Evolutionary conservation across 2,888 invertebrate genomes (phyloP), one percentile per base, ranked within the genome.

Genomic region (Baronia brevicornis): DNA sequence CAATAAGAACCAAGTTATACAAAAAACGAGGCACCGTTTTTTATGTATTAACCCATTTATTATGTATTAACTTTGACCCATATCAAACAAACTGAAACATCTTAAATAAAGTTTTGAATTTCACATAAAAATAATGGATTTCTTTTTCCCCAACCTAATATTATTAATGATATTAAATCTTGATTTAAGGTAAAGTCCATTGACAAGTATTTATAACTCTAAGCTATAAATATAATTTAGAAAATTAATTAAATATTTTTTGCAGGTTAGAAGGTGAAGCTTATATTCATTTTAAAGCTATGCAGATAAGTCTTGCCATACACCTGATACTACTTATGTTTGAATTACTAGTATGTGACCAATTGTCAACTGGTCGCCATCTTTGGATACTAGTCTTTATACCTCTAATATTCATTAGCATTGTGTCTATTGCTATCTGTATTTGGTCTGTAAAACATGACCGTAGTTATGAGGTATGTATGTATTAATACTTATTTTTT

Each of bases 371-470:
- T 0, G 86, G 88, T 5, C 88, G 94, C 45, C 93, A 94, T 74
- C 79, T 92, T 41, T 96, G 96, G 96, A 95, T 95, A 53, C 86
- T 95, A 46, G 94, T 95, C 56, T 95, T 98, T 73, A 95, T 97
- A 72, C 98, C 98, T 5, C 84, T 99, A 43, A 95, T 98, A 70
- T 96, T 97, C 73, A 94, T 98, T 60, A 96, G 97, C 41, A 93
- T 98, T 51, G 92, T 98, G 18, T 97, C 98, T 35, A 96, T 99
- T 54, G 96, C 97, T 27, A 95, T 98, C 40, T 97, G 93, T 65
- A 95, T 99, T 55, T 99, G 98, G 98, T 96, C 98, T 28, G 95
- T 98, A 8, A 97, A 98, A 79, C 97, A 98, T 78, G 98, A 98
- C 68, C 89, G 98, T 35, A 94, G 96, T 11, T 98, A 97, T 85